phyloP scores from a whole-genome alignment of 2,113 vertebrate species.

The Poecile atricapillus region DNA sequence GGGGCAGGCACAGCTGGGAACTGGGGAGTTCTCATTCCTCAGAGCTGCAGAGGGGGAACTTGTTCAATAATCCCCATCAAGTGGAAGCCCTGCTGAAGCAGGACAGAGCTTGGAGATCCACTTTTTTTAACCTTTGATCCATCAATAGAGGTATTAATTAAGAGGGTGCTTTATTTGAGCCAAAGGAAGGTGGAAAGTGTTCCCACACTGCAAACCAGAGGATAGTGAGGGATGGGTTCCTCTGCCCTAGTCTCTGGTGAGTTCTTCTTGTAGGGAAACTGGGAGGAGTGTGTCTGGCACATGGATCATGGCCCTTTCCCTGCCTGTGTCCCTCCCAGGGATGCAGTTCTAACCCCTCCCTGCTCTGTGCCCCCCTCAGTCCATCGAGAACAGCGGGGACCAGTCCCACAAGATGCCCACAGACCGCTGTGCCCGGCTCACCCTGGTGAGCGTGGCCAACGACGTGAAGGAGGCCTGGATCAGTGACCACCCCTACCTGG shows the following conservation, averaged over 20 bases:
- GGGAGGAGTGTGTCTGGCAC: rapidly evolving
- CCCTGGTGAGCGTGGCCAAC: conserved; percentile 84
- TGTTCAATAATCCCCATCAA: neutral
- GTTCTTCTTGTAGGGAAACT: rapidly evolving
- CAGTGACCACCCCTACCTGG: conserved; percentile 83
- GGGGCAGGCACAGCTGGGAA: neutral
- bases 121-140: neutral
- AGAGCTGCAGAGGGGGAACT: neutral
- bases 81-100: neutral
- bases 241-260: neutral
- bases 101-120: neutral
- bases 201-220: neutral
- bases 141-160: neutral
- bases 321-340: neutral
- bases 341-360: neutral
- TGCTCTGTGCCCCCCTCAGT: neutral
- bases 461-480: conserved; percentile 91
- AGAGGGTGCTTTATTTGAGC: neutral
- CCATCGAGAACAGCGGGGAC: neutral
- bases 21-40: neutral
- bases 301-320: neutral
- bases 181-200: neutral
- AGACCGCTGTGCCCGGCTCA: conserved; percentile 82
- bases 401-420: conserved; percentile 89
- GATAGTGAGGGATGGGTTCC: neutral